A percentile compares a stretch with the other conserved stretches of the same genome.
Conservation (phyloP, 2,113 vertebrate species). For the Carettochelys insculpta region DNA sequence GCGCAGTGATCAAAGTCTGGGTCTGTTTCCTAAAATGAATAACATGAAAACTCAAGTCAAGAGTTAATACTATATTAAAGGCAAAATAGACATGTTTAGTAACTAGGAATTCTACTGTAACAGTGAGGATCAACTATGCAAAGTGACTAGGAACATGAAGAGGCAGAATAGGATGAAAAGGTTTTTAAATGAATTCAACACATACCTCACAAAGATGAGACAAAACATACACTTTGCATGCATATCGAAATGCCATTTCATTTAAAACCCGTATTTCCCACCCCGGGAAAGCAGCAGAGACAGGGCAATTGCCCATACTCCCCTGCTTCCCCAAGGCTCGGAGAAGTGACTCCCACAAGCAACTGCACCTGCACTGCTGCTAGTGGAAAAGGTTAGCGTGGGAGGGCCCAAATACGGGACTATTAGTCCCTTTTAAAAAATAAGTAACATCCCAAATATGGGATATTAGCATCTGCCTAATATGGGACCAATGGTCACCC, state of each 20-base stretch:
- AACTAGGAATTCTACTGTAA: neutral
- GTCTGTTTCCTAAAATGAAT: constrained; percentile 89
- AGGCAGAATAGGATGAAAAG: neutral
- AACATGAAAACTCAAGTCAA: constrained; percentile 66
- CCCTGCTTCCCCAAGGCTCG: no score
- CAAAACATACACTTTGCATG: neutral
- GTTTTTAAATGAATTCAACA: neutral
- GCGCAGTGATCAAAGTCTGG: constrained; percentile 98
- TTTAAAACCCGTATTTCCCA: neutral
- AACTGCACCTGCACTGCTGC: no score
- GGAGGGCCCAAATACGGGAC: no score
- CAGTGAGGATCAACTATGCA: neutral
- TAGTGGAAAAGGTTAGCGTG: no score
- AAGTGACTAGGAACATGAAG: neutral
- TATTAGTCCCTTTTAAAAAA: no score
- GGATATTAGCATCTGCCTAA: no score
- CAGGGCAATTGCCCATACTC: no score
- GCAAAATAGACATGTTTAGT: neutral
- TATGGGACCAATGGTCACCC: no score
- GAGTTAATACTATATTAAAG: neutral
- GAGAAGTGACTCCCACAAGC: no score
- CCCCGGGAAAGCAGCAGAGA: no score
- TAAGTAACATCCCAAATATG: no score
- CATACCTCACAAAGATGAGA: neutral
- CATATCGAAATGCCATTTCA: neutral